Percentiles rank a stretch among this genome's conserved stretches.
phyloP scores from a whole-genome alignment of 1,140 invertebrate genomes.

The Pseudachorutes palmiensis region DNA sequence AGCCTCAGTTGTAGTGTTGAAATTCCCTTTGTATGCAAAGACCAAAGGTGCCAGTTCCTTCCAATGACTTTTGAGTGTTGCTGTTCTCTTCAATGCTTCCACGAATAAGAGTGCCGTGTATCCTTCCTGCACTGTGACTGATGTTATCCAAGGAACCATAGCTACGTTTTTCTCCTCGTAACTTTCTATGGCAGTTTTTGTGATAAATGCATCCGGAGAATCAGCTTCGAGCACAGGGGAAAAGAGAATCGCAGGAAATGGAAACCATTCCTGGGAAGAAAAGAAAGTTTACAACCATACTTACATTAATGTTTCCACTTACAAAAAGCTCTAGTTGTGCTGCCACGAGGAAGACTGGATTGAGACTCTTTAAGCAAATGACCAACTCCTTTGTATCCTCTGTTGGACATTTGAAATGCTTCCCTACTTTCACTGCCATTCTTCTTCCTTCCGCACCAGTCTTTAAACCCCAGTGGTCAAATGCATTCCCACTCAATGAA shows the following conservation, averaged over 20 bases:
- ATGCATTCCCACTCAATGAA: slow-evolving; percentile 14
- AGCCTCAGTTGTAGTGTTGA: background rate
- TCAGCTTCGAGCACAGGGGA: slow-evolving; percentile 27
- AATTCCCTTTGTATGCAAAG: background rate
- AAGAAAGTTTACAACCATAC: background rate
- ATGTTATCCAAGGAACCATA: slow-evolving; percentile 9
- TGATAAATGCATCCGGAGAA: slow-evolving; percentile 22
- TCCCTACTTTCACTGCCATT: slow-evolving; percentile 16
- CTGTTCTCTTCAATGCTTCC: background rate
- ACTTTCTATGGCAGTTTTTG: slow-evolving; percentile 7
- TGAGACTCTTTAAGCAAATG: slow-evolving; percentile 13
- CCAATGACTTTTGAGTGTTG: background rate
- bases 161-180: slow-evolving; percentile 6
- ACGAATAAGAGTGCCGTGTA: background rate
- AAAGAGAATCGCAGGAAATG: slow-evolving; percentile 25
- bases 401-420: slow-evolving; percentile 13
- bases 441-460: background rate
- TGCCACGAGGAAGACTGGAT: slow-evolving; percentile 22
- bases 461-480: slow-evolving; percentile 21
- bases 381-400: slow-evolving; percentile 1
- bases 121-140: slow-evolving; percentile 7
- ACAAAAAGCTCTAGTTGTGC: slow-evolving; percentile 21
- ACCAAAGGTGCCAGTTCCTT: background rate
- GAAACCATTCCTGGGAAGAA: slow-evolving; percentile 16
- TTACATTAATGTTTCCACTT: background rate